These are phyloP conservation scores for Acropora tenuis DNA, from an alignment of 64 coral and sea anemone species.

Conservation along the genomic window DNA sequence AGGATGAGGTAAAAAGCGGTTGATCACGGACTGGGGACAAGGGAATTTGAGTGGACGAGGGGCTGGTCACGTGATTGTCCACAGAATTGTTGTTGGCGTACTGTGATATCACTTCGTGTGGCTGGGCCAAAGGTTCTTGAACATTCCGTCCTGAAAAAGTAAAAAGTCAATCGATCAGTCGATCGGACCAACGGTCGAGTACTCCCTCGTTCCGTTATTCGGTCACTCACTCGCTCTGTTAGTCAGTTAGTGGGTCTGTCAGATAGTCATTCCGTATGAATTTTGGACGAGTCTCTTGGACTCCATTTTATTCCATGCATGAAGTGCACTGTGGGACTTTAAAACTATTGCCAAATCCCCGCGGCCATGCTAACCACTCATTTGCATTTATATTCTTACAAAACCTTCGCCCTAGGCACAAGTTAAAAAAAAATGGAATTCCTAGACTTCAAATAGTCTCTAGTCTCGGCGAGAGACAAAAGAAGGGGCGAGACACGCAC, in stretches of 20 bases:
- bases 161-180: too few species aligned
- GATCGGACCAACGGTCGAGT: background rate
- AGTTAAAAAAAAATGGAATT: too few species aligned
- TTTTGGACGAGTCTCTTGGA: too few species aligned
- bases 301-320: too few species aligned
- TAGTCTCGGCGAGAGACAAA: too few species aligned
- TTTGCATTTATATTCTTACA: too few species aligned
- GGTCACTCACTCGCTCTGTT: background rate
- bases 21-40: slow-evolving; percentile 58
- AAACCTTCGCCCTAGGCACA: background rate
- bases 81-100: background rate
- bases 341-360: too few species aligned
- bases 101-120: background rate
- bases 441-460: too few species aligned
- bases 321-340: too few species aligned
- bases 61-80: slow-evolving; percentile 13
- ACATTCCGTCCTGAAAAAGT: background rate
- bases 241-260: too few species aligned
- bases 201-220: background rate
- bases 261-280: background rate
- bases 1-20: slow-evolving; percentile 88
- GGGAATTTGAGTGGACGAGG: slow-evolving; percentile 39
- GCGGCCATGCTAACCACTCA: too few species aligned
- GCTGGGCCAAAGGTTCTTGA: background rate
- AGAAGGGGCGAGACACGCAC: too few species aligned